Evolutionary conservation across 1,140 invertebrate species (phyloP), one percentile per base, ranked within the genome.

Genomic region (Arctopsyche grandis): DNA sequence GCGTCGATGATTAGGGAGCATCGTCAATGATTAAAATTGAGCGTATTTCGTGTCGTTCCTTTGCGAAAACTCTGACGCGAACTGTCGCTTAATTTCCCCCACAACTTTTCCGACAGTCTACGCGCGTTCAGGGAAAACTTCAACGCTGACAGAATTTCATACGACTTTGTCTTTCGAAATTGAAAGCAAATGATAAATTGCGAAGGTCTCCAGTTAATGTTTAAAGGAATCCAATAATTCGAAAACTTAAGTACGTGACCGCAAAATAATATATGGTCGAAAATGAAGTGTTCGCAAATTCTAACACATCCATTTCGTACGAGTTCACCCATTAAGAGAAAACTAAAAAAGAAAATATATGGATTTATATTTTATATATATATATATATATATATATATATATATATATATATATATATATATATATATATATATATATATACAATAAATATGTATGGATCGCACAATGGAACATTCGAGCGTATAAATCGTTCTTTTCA

Each of bases 141-240:
- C 19, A 60, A 19, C 56, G 56, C 56, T 60, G 56, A 60, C 56
- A 21, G 21, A 60, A 60, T 60, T 60, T 60, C 16, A 60, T 19
- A 60, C 56, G 56, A 60, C 56, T 60, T 60, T 60, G n/a, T 21
- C 21, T 16, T 9, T 60, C 16, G 56, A 60, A 60, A 60, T 60
- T 60, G 56, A 60, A 60, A 60, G 56, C 56, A 19, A 1, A 60
- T 19, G 56, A 60, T 21, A 21, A 60, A 60, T 60, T 21, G 56
- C 56, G 21, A 60, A 10, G 56, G 16, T 60, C 21, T 16, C 21
- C 5, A 3, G 56, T 60, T 9, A 60, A 60, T 60, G 19, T 60
- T 60, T 60, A 60, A 60, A 60, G 56, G 56, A 19, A 19, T 60
- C 56, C n/a, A 60, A 21, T 19, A 9, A 19, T 21, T 60, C 29